Conservation (phyloP, 2,797 vertebrate species). For the Poeciliopsis presidionis region DNA sequence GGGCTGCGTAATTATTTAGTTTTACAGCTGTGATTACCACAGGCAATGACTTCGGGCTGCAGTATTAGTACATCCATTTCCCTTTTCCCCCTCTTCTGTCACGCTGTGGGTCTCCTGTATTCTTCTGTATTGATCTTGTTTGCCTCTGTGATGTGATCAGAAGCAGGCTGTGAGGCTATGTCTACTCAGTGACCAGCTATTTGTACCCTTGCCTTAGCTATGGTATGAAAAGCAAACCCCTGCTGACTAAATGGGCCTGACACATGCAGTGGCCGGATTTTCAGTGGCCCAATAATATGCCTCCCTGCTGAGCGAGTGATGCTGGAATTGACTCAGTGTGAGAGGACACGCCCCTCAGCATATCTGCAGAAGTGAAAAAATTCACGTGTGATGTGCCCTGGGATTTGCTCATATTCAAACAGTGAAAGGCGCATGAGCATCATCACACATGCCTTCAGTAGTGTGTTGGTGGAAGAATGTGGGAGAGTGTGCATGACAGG, state of each 20-base stretch:
- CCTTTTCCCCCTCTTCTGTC: slow-evolving; percentile 40
- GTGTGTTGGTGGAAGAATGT: slow-evolving; percentile 20
- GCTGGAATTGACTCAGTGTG: slow-evolving; percentile 39
- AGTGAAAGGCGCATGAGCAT: not conserved
- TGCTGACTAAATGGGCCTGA: slow-evolving; percentile 39
- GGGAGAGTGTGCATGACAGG: slow-evolving; percentile 57
- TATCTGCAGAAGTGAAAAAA: slow-evolving; percentile 4
- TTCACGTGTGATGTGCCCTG: slow-evolving; percentile 7
- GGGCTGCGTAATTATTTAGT: slow-evolving; percentile 63
- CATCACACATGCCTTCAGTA: slow-evolving; percentile 6
- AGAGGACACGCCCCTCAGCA: slow-evolving; percentile 23
- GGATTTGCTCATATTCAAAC: not conserved
- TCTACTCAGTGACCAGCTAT: slow-evolving; percentile 65
- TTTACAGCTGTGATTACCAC: slow-evolving; percentile 65
- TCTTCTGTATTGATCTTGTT: slow-evolving; percentile 62
- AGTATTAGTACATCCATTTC: slow-evolving; percentile 60
- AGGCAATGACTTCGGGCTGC: slow-evolving; percentile 36
- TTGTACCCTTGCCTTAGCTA: slow-evolving; percentile 55
- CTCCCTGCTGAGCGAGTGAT: slow-evolving; percentile 40
- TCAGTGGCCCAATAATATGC: slow-evolving; percentile 22
- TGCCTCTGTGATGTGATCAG: slow-evolving; percentile 40
- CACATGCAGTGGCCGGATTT: slow-evolving; percentile 11
- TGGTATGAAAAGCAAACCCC: slow-evolving; percentile 40
- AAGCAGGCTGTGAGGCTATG: slow-evolving; percentile 54
- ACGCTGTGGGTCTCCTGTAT: slow-evolving; percentile 36